Evolutionary conservation across 2,888 invertebrate species (phyloP).

Genomic region (Stenoptilia bipunctidactyla): DNA sequence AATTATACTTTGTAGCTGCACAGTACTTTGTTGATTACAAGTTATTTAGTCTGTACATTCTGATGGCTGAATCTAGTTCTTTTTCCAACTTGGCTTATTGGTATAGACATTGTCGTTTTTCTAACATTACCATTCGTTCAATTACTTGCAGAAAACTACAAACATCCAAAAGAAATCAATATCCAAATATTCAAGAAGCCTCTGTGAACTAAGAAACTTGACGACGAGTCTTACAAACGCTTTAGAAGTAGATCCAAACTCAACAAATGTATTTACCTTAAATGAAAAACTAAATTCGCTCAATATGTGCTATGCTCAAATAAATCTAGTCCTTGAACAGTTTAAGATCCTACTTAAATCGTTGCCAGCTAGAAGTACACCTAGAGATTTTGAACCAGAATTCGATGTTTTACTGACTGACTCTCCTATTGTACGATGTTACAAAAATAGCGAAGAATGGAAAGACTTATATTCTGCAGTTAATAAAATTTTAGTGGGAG

Average conservation of each 20-base stretch:
- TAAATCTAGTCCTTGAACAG: conserved; percentile 75
- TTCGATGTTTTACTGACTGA: conserved; percentile 46
- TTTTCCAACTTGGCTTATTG: too few relatives aligned
- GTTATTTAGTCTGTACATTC: too few relatives aligned
- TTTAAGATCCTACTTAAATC: conserved; percentile 75
- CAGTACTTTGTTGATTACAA: too few relatives aligned
- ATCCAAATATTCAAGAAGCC: conserved; percentile 65
- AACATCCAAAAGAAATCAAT: conserved; percentile 76
- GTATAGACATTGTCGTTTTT: too few relatives aligned
- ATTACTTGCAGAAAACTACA: conserved; percentile 65
- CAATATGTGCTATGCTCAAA: conserved; percentile 57
- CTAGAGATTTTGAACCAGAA: conserved; percentile 31
- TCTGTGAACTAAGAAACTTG: conserved; percentile 69
- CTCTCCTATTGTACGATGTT: conserved; percentile 46
- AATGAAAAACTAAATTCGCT: conserved; percentile 44
- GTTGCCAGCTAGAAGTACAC: conserved; percentile 35
- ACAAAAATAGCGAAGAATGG: conserved; percentile 52
- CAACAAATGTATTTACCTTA: conserved; percentile 38
- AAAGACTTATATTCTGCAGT: conserved; percentile 34
- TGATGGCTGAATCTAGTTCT: too few relatives aligned
- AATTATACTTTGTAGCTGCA: too few relatives aligned
- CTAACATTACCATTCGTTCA: too few relatives aligned
- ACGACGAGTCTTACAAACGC: conserved; percentile 45
- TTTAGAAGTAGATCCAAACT: conserved; percentile 32
- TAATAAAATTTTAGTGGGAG: conserved; percentile 32